Conservation (phyloP, 2,113 vertebrate genomes). For the Opisthocomus hoazin region DNA sequence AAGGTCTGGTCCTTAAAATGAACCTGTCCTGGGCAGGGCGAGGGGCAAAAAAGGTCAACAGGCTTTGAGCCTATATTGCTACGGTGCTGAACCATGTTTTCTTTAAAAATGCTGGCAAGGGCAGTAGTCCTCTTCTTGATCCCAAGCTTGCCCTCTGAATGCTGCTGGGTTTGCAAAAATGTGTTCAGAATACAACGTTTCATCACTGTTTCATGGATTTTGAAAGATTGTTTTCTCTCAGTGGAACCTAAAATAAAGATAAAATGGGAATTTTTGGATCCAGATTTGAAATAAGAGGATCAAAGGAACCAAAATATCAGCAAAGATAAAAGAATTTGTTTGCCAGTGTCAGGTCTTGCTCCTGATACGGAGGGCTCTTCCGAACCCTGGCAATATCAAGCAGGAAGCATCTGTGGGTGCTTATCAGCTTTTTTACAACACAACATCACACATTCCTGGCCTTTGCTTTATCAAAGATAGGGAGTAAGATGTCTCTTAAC, state of each 20-base stretch:
- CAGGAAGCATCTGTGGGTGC: neutral
- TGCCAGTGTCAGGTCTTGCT: neutral
- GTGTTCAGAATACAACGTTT: neutral
- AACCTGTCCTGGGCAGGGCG: neutral
- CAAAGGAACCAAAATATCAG: constrained; percentile 13
- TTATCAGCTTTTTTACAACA: neutral
- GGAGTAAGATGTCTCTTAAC: neutral
- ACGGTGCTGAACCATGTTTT: neutral
- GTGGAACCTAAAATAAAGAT: neutral
- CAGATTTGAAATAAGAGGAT: constrained; percentile 29
- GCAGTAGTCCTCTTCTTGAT: neutral
- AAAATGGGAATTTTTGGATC: constrained; percentile 3
- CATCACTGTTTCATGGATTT: neutral
- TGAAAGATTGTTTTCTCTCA: neutral
- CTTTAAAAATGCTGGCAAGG: neutral
- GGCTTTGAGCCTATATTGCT: neutral
- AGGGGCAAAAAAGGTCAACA: neutral
- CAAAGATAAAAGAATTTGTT: constrained; percentile 7
- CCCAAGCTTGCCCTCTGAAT: neutral
- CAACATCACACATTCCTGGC: neutral
- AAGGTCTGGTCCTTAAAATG: neutral
- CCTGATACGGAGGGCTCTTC: neutral
- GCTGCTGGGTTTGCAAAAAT: neutral
- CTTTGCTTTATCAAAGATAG: neutral
- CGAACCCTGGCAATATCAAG: neutral